Conservation (phyloP, 2,888 invertebrate species). For the Nymphalis polychloros region DNA sequence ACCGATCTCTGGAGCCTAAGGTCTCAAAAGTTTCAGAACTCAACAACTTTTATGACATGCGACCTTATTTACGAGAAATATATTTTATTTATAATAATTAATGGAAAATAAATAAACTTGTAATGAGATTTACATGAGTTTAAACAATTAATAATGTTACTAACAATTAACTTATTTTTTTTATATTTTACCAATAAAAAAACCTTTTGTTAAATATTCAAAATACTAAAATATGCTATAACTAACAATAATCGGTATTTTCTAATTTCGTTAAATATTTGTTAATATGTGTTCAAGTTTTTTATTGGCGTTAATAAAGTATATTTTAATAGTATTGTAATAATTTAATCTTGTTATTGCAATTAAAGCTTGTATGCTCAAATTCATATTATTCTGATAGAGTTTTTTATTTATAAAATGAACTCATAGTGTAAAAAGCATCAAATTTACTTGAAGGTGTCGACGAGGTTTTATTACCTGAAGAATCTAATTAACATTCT, state of each 20-base stretch:
- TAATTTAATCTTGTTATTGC: background rate
- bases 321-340: background rate
- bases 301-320: background rate
- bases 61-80: background rate
- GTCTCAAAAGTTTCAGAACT: background rate
- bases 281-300: no score
- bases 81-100: background rate
- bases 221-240: no score
- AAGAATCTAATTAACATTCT: slow-evolving; percentile 34
- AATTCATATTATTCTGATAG: no score
- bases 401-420: background rate
- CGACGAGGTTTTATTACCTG: slow-evolving; percentile 27
- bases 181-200: no score
- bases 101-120: no score
- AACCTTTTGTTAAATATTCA: no score
- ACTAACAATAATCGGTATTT: no score
- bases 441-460: slow-evolving; percentile 10
- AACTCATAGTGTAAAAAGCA: background rate
- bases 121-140: no score
- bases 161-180: no score
- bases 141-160: no score
- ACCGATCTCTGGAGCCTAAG: background rate
- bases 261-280: no score
- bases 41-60: background rate
- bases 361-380: no score